Percentiles rank a stretch among this genome's conserved stretches.
These are phyloP conservation scores for Drosophila birchii DNA, from an alignment of 2,888 invertebrate species.

Conservation along the genomic window DNA sequence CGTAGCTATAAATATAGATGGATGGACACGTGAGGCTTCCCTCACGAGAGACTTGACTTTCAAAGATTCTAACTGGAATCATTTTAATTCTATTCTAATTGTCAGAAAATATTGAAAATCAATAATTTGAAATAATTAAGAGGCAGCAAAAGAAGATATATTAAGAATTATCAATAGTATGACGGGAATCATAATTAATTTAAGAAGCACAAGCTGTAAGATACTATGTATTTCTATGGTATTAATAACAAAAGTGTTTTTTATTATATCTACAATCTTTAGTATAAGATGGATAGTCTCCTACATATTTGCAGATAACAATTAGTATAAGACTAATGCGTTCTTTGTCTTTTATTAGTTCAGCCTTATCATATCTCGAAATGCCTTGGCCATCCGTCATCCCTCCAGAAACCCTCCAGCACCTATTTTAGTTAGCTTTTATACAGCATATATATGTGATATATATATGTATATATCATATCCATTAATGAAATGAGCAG, in stretches of 20 bases:
- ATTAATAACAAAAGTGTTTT: background rate
- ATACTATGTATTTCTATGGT: background rate
- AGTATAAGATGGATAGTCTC: background rate
- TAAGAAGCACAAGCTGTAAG: background rate
- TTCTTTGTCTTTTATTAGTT: background rate
- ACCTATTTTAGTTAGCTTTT: background rate
- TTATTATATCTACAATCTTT: background rate
- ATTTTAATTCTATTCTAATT: background rate
- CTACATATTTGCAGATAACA: background rate
- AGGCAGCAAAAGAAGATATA: background rate
- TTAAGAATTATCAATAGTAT: too few species aligned
- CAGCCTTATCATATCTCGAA: constrained; percentile 1
- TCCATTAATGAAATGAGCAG: constrained; percentile 60
- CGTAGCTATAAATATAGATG: constrained; percentile 18
- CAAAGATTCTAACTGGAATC: constrained; percentile 3
- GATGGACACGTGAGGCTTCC: constrained; percentile 22
- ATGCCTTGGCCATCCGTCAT: constrained; percentile 21
- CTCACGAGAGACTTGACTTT: constrained; percentile 26
- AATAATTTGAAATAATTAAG: background rate
- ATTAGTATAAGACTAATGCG: too few species aligned
- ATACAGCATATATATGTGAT: background rate
- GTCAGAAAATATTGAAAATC: background rate
- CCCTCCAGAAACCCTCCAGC: background rate
- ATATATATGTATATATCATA: constrained; percentile 43
- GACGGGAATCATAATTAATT: background rate